Evolutionary conservation across 1,140 invertebrate genomes (phyloP), one percentile per base, ranked within the genome.

Genomic region (Heterodera carotae): DNA sequence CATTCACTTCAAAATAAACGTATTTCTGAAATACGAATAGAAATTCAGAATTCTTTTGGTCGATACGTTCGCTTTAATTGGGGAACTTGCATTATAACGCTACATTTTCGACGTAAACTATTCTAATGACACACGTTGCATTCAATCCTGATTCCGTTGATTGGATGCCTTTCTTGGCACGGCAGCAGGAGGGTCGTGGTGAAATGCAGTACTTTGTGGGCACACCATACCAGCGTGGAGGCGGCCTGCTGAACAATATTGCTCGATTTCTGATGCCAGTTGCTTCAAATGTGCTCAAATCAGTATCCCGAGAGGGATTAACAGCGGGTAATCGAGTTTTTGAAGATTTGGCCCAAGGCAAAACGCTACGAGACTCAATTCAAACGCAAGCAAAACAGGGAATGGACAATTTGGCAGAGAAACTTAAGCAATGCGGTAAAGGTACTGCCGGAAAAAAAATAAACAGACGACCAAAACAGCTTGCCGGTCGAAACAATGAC

Each of bases 161-260:
- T 31, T 71, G 69, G 69, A 22, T 6, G 18, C 69, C 33, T 22
- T 43, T 39, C 39, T 43, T 71, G 5, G 56, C 25, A 53, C 7
- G 22, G 3, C 22, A 48, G 39, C 43, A 60, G 4, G 69, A 25
- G 43, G 36, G 69, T 5, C 22, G 33, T 3, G 56, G 56, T 1
- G 36, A 60, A 60, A 71, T 33, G 22, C 69, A 59, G 12, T 48
- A 71, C n/a, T 71, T 71, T 59, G 43, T 53, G n/a, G 69, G 69
- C 27, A 71, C 33, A 22, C 43, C 29, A 8, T 29, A 71, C 8
- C 69, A 71, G 56, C 43, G 69, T 22, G 69, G 69, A 10, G 31
- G n/a, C 6, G 69, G 69, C 15, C 31, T 71, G n/a, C 22, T 71
- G 43, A 39, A 33, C 5, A 31, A 33, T 48, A 33, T 71, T 31